A percentile compares a stretch with the other conserved stretches of the same genome.
Evolutionary conservation across 2,888 invertebrate genomes (phyloP).

Genomic region (Nipponacmea schrenckii): DNA sequence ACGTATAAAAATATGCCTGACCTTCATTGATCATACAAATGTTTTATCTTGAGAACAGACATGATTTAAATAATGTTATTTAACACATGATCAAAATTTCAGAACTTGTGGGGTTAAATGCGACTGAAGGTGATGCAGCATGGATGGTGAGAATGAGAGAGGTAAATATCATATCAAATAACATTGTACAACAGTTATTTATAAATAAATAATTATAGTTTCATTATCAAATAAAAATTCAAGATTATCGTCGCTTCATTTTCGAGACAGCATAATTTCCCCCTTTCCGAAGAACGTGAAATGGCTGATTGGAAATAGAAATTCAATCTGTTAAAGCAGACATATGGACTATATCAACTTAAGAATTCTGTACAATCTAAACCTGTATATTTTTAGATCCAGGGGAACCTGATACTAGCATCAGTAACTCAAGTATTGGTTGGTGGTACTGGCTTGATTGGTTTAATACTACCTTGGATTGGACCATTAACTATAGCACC

Average conservation of each 20-base stretch:
- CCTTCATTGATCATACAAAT: too few species aligned
- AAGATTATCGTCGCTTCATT: too few species aligned
- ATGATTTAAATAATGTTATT: too few species aligned
- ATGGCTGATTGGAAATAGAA: too few species aligned
- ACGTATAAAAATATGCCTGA: too few species aligned
- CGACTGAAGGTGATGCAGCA: constrained; percentile 17
- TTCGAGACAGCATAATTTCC: too few species aligned
- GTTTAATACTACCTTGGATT: constrained; percentile 69
- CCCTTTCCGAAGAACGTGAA: too few species aligned
- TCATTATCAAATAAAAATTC: too few species aligned
- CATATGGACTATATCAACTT: too few species aligned
- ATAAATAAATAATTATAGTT: not conserved
- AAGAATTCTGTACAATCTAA: not conserved
- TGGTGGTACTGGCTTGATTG: constrained; percentile 46
- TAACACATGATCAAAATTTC: too few species aligned
- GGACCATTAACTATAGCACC: constrained; percentile 88
- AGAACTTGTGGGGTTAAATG: not conserved
- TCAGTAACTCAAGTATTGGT: constrained; percentile 46
- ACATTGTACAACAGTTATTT: not conserved
- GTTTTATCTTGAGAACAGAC: too few species aligned
- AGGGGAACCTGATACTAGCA: constrained; percentile 48
- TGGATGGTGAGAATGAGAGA: constrained; percentile 36
- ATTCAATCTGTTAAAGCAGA: too few species aligned
- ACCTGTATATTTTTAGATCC: constrained; percentile 36
- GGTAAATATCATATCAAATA: constrained; percentile 19